A percentile compares a stretch with the other conserved stretches of the same genome.
These are phyloP conservation scores for Trissonchulus latispiculum DNA, from an alignment of 2,888 invertebrate species.

Conservation along the genomic window DNA sequence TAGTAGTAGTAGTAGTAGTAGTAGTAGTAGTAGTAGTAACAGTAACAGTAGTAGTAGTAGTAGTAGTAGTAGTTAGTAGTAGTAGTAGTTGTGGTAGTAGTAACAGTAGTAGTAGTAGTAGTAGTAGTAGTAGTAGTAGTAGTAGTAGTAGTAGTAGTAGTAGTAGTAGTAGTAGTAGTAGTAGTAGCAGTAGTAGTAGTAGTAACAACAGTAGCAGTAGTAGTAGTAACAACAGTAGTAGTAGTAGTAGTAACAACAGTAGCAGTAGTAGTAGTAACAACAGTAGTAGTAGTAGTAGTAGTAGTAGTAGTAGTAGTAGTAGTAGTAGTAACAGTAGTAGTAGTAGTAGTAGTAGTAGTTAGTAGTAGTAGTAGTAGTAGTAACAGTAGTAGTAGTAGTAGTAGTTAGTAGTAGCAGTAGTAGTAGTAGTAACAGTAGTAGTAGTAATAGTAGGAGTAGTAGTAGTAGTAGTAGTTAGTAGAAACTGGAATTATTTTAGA, in stretches of 20 bases:
- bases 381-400: conserved; percentile 18
- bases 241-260: conserved; percentile 18
- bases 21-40: conserved; percentile 18
- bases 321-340: conserved; percentile 17
- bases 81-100: too few relatives aligned
- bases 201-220: conserved; percentile 12
- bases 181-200: conserved; percentile 17
- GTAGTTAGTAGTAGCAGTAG: conserved; percentile 18
- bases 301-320: conserved; percentile 18
- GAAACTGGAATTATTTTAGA: too few relatives aligned
- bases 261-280: conserved; percentile 18
- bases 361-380: conserved; percentile 18
- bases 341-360: too few relatives aligned
- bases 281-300: conserved; percentile 17
- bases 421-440: too few relatives aligned
- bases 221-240: conserved; percentile 18
- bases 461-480: conserved; percentile 15
- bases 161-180: conserved; percentile 15
- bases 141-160: conserved; percentile 17
- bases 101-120: conserved; percentile 18
- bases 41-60: too few relatives aligned
- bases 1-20: conserved; percentile 18
- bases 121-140: conserved; percentile 18
- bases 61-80: too few relatives aligned
- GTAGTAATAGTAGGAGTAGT: too few relatives aligned